These are phyloP conservation scores for Scartelaos histophorus DNA, from an alignment of 2,113 vertebrate species.

Conservation along the genomic window DNA sequence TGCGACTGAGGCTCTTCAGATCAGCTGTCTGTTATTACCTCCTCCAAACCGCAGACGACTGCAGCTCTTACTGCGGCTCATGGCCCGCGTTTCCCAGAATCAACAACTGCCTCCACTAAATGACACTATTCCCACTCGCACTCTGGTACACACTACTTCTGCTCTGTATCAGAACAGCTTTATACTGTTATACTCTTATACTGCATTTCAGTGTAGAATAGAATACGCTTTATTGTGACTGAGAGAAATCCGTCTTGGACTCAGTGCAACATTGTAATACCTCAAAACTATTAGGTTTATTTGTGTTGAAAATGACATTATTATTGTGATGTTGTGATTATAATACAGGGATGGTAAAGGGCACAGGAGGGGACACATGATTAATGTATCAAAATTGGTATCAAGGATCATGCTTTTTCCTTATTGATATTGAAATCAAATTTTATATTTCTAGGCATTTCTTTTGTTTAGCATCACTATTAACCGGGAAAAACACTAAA, in stretches of 20 bases:
- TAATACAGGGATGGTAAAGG: too few relatives aligned
- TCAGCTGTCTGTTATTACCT: constrained; percentile 64
- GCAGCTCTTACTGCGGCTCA: constrained; percentile 68
- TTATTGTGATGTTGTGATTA: too few relatives aligned
- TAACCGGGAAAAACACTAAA: too few relatives aligned
- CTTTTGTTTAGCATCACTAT: too few relatives aligned
- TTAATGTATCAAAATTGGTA: too few relatives aligned
- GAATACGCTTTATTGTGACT: neutral
- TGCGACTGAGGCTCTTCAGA: constrained; percentile 62
- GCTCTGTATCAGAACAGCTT: neutral
- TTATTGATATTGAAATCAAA: neutral
- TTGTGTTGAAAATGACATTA: too few relatives aligned
- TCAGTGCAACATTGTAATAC: too few relatives aligned
- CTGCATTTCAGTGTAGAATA: neutral
- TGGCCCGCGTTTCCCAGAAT: constrained; percentile 67
- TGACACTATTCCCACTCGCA: constrained; percentile 60
- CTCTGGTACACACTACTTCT: constrained; percentile 52
- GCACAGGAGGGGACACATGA: too few relatives aligned
- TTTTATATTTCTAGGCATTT: neutral
- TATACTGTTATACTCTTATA: neutral
- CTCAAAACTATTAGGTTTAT: too few relatives aligned
- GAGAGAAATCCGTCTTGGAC: too few relatives aligned
- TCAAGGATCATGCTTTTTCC: too few relatives aligned
- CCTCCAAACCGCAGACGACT: constrained; percentile 67
- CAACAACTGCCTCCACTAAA: constrained; percentile 61